These are phyloP conservation scores for Maccullochella peelii DNA, from an alignment of 2,113 vertebrate species.

Conservation along the genomic window DNA sequence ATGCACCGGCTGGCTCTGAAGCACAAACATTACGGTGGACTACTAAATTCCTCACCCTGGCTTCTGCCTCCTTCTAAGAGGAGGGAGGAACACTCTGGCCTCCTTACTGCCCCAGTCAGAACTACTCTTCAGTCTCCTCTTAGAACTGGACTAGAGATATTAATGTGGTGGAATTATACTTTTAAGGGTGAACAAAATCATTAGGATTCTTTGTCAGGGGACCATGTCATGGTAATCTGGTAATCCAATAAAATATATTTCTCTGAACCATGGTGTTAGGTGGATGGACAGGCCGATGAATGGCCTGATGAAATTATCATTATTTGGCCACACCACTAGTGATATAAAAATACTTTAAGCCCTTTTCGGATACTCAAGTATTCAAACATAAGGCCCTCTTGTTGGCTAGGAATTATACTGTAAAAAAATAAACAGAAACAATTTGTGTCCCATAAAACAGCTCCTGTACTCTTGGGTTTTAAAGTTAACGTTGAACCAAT, in stretches of 20 bases:
- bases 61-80: slow-evolving; percentile 28
- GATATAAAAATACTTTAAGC: no score
- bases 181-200: neutral
- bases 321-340: no score
- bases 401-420: neutral
- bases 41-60: slow-evolving; percentile 75
- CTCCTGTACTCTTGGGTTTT: neutral
- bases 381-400: neutral
- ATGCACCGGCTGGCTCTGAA: slow-evolving; percentile 39
- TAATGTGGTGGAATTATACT: neutral
- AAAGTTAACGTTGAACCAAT: neutral
- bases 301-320: neutral
- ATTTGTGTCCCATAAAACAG: neutral
- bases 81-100: slow-evolving; percentile 39
- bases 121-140: neutral
- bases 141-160: neutral
- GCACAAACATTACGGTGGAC: slow-evolving; percentile 71
- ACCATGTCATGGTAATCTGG: neutral
- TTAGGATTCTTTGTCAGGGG: neutral
- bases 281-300: neutral
- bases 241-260: neutral
- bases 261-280: neutral
- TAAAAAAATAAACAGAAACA: neutral
- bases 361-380: neutral
- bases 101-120: slow-evolving; percentile 13